Conservation (phyloP, 2,113 vertebrate genomes). For the Bubo scandiacus region DNA sequence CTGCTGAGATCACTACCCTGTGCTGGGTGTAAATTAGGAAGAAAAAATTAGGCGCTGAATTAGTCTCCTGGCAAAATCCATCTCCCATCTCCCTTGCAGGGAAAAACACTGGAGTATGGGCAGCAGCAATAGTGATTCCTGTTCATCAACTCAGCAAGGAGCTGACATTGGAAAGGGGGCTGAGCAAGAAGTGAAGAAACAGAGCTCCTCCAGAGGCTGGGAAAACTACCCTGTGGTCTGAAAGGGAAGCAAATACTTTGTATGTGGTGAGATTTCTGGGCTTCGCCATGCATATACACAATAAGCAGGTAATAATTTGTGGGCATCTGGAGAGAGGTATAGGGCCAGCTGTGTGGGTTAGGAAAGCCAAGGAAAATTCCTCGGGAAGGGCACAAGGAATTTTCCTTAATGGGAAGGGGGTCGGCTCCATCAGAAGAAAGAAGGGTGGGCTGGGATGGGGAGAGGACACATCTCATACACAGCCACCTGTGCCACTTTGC, state of each 20-base stretch:
- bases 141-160: not conserved
- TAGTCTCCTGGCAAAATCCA: not conserved
- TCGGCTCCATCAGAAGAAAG: not conserved
- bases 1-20: not conserved
- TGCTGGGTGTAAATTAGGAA: not conserved
- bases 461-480: not conserved
- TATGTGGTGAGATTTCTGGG: not conserved
- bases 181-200: not conserved
- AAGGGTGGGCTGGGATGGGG: not conserved
- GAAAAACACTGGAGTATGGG: not conserved
- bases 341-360: not conserved
- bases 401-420: not conserved
- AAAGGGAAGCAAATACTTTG: not conserved
- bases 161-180: not conserved
- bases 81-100: not conserved
- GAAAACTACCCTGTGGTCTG: not conserved
- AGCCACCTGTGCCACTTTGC: not conserved
- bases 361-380: not conserved
- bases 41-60: not conserved
- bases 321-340: not conserved
- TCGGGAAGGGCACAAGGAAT: not conserved
- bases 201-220: not conserved
- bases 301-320: not conserved
- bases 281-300: not conserved
- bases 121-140: not conserved